A percentile compares a stretch with the other conserved stretches of the same genome.
These are phyloP conservation scores for Rana temporaria DNA, from an alignment of 2,113 vertebrate genomes.

Conservation along the genomic window DNA sequence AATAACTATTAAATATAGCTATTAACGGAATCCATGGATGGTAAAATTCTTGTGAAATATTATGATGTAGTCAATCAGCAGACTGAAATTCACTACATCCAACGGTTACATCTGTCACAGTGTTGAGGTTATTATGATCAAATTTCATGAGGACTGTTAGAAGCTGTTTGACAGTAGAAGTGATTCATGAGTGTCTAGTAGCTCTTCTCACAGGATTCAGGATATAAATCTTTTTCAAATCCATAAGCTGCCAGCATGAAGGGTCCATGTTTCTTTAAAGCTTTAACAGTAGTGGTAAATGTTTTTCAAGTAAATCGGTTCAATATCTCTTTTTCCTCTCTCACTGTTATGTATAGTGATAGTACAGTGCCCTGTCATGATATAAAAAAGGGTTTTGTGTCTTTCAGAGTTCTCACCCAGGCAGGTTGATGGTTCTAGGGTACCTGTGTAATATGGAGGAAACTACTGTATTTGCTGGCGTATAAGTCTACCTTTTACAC, in stretches of 20 bases:
- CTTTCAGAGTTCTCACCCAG: too few species aligned
- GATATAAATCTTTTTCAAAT: neutral
- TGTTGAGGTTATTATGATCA: slow-evolving; percentile 17
- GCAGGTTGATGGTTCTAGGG: too few species aligned
- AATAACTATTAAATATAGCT: slow-evolving; percentile 20
- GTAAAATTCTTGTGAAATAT: slow-evolving; percentile 23
- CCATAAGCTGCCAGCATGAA: neutral
- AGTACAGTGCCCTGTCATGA: too few species aligned
- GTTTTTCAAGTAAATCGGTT: neutral
- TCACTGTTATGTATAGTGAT: too few species aligned
- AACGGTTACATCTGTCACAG: slow-evolving; percentile 19
- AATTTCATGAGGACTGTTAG: slow-evolving; percentile 27
- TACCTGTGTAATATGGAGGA: too few species aligned
- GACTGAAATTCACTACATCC: slow-evolving; percentile 13
- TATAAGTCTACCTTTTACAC: too few species aligned
- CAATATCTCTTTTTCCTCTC: too few species aligned
- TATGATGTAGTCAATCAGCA: neutral
- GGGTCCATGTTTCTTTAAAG: neutral
- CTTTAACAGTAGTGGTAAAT: neutral
- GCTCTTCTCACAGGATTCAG: neutral
- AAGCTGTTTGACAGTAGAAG: slow-evolving; percentile 28
- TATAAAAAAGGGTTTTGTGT: too few species aligned
- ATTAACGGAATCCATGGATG: slow-evolving; percentile 28
- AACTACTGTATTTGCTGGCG: too few species aligned
- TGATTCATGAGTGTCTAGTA: slow-evolving; percentile 35